These are phyloP conservation scores for Danionella dracula DNA, from an alignment of 2,797 vertebrate species.

Conservation along the genomic window DNA sequence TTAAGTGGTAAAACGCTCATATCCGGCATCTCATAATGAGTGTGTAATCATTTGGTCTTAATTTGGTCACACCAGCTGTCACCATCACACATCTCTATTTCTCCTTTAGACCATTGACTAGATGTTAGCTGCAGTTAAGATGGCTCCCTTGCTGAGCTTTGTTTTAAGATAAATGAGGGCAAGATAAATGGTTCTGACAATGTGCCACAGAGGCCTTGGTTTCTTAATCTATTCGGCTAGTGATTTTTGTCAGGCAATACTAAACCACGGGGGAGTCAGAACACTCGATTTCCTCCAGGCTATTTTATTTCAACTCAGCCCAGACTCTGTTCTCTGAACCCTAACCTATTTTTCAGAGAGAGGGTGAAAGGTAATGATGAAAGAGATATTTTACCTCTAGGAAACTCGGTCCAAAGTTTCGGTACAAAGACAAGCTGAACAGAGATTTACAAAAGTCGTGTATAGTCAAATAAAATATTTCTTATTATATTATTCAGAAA, in stretches of 20 bases:
- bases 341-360: background rate
- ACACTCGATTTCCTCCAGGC: constrained; percentile 28
- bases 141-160: background rate
- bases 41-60: background rate
- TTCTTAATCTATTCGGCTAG: constrained; percentile 10
- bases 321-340: constrained; percentile 2
- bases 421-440: background rate
- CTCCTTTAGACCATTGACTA: background rate
- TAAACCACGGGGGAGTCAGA: background rate
- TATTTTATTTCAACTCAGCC: constrained; percentile 29
- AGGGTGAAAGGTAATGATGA: constrained; percentile 30
- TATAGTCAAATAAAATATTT: background rate
- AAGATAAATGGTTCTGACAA: background rate
- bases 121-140: background rate
- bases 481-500: background rate
- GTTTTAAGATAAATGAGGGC: background rate
- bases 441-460: background rate
- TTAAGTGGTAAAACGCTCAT: constrained; percentile 10
- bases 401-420: background rate
- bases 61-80: constrained; percentile 20
- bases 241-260: constrained; percentile 3
- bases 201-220: background rate
- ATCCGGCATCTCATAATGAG: background rate
- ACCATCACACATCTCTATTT: background rate
- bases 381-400: background rate